Conservation (phyloP, 2,797 vertebrate species). For the Anniella stebbinsi region DNA sequence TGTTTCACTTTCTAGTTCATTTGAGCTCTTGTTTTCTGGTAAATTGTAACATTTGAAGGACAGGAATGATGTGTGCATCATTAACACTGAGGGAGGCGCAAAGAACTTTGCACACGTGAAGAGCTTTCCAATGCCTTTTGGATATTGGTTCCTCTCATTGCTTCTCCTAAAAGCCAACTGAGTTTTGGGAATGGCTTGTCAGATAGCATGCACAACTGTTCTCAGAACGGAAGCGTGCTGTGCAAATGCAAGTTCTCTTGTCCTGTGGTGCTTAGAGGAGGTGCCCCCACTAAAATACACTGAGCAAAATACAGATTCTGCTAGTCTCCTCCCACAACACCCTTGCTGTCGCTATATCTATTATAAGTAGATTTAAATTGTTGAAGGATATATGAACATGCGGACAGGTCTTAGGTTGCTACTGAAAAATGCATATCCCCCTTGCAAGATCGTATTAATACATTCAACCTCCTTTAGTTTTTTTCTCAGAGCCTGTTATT, state of each 20-base stretch:
- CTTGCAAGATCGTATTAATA: background rate
- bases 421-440: background rate
- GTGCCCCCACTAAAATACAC: background rate
- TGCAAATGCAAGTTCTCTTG: background rate
- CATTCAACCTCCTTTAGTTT: background rate
- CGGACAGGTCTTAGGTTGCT: background rate
- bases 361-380: background rate
- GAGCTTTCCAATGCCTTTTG: background rate
- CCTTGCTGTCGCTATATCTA: too few relatives aligned
- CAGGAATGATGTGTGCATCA: background rate
- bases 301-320: background rate
- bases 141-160: background rate
- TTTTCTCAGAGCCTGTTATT: background rate
- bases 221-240: background rate
- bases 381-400: background rate
- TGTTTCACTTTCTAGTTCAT: background rate
- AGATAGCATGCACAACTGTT: background rate
- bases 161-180: background rate
- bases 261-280: background rate
- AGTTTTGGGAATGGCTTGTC: background rate
- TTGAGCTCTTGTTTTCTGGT: background rate
- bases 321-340: background rate
- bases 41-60: background rate
- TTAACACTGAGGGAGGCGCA: background rate
- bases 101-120: background rate